A percentile compares a stretch with the other conserved stretches of the same genome.
Conservation (phyloP, 1,140 invertebrate species). For the Nephila pilipes region DNA sequence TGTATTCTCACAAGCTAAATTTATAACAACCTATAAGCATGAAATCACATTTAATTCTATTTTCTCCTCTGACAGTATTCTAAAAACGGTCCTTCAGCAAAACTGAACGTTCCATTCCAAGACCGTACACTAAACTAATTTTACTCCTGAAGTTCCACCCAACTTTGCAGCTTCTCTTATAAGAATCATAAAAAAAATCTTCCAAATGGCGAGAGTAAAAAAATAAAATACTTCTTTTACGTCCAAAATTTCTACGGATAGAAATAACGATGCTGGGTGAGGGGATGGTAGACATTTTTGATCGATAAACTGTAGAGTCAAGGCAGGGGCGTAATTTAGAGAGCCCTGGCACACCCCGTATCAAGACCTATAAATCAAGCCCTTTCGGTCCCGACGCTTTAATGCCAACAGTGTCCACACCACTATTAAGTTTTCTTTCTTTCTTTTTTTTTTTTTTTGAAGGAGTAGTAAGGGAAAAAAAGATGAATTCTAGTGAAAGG, state of each 20-base stretch:
- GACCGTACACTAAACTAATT: not conserved
- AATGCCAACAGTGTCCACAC: conserved; percentile 32
- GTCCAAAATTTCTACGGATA: conserved; percentile 14
- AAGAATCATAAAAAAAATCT: not conserved
- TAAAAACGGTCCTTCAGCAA: not conserved
- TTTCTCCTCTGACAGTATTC: conserved; percentile 3
- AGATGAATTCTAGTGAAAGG: conserved; percentile 15
- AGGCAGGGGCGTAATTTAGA: conserved; percentile 37
- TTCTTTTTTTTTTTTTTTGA: not conserved
- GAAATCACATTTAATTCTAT: not conserved
- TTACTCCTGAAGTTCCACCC: not conserved
- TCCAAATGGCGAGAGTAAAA: not conserved
- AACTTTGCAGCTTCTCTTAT: not conserved
- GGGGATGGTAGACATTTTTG: conserved; percentile 22
- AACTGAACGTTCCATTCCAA: not conserved
- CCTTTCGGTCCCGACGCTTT: conserved; percentile 10
- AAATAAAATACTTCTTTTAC: conserved; percentile 20
- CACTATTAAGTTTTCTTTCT: conserved; percentile 19
- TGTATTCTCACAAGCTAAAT: not conserved
- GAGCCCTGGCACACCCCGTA: conserved; percentile 6
- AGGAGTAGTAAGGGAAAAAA: not conserved
- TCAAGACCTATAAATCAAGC: conserved; percentile 37
- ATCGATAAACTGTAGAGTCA: conserved; percentile 34
- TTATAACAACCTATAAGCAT: not conserved
- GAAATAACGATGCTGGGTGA: not conserved